Percentiles rank a stretch among this genome's conserved stretches.
phyloP scores from a whole-genome alignment of 2,888 invertebrate genomes.

The Abrostola tripartita region DNA sequence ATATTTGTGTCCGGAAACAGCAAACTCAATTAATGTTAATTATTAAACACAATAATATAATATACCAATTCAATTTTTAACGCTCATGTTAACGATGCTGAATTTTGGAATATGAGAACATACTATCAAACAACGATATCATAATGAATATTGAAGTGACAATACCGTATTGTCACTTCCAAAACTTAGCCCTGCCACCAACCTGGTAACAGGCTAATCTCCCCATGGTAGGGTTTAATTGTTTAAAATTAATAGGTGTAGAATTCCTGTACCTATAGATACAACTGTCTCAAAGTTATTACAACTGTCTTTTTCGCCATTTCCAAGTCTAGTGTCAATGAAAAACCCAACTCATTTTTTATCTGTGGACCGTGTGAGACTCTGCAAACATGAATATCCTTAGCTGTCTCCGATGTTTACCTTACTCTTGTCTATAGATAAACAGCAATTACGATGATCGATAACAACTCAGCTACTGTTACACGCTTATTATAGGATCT shows the following conservation, averaged over 20 bases:
- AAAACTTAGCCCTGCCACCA: too few relatives aligned
- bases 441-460: conserved; percentile 78
- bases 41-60: too few relatives aligned
- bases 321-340: conserved; percentile 48
- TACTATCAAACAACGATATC: too few relatives aligned
- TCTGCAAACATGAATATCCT: conserved; percentile 74
- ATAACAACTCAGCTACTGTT: conserved; percentile 76
- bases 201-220: too few relatives aligned
- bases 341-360: conserved; percentile 64
- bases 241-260: conserved; percentile 41
- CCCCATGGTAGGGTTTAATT: background rate
- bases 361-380: conserved; percentile 63
- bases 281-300: conserved; percentile 68
- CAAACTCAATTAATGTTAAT: background rate
- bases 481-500: conserved; percentile 69
- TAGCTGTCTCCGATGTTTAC: conserved; percentile 77
- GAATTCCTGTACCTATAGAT: conserved; percentile 56
- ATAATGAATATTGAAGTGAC: too few relatives aligned
- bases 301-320: conserved; percentile 36
- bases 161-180: too few relatives aligned
- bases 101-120: too few relatives aligned
- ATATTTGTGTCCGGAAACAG: background rate
- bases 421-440: conserved; percentile 68
- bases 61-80: too few relatives aligned
- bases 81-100: too few relatives aligned